Conservation (phyloP, 2,113 vertebrate genomes). For the Dipodomys spectabilis region DNA sequence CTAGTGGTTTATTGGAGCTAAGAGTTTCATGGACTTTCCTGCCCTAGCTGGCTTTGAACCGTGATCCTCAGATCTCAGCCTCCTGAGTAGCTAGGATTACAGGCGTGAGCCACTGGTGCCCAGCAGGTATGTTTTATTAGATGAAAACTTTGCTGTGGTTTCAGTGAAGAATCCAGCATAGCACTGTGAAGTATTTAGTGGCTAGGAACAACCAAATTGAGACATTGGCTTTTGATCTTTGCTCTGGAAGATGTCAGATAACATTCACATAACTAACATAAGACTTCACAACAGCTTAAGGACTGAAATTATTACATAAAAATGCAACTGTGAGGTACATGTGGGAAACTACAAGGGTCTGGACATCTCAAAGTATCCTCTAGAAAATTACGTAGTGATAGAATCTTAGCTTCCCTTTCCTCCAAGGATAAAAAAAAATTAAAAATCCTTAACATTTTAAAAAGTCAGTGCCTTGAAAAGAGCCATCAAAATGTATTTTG, state of each 20-base stretch:
- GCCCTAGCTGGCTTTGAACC: no score
- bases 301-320: slow-evolving; percentile 57
- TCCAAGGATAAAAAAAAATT: slow-evolving; percentile 58
- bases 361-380: slow-evolving; percentile 4
- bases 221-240: slow-evolving; percentile 43
- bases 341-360: slow-evolving; percentile 51
- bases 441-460: slow-evolving; percentile 54
- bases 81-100: no score
- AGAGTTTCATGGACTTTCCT: no score
- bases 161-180: slow-evolving; percentile 44
- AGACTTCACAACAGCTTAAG: slow-evolving; percentile 23
- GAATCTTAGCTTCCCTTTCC: slow-evolving; percentile 34
- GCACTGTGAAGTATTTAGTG: slow-evolving; percentile 41
- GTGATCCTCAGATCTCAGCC: no score
- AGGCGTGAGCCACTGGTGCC: no score
- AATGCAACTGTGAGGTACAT: background rate
- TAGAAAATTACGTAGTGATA: slow-evolving; percentile 10
- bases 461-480: slow-evolving; percentile 66
- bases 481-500: background rate
- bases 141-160: slow-evolving; percentile 36
- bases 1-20: no score
- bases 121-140: no score
- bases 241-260: slow-evolving; percentile 57
- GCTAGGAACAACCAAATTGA: slow-evolving; percentile 11
- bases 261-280: slow-evolving; percentile 55